phyloP scores from a whole-genome alignment of 2,888 invertebrate genomes.

The Nomada lathburiana region DNA sequence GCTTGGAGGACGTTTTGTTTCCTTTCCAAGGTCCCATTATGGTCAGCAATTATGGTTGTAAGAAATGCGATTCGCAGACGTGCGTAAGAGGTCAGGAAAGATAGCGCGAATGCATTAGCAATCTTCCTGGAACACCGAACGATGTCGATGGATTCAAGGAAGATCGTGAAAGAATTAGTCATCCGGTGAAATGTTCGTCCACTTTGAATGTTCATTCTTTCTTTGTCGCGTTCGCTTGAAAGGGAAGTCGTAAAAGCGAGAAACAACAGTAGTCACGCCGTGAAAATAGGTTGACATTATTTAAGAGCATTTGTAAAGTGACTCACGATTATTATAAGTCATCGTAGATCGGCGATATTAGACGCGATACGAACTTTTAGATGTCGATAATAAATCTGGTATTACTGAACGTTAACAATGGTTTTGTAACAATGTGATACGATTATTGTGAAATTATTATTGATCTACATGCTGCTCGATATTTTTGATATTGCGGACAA shows the following conservation, averaged over 20 bases:
- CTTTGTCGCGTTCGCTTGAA: background rate
- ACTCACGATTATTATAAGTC: conserved; percentile 29
- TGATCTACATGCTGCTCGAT: no score
- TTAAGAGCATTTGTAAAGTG: conserved; percentile 20
- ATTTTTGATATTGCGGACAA: no score
- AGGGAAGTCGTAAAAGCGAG: conserved; percentile 18
- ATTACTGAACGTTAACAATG: background rate
- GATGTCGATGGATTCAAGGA: conserved; percentile 53
- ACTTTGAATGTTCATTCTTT: conserved; percentile 37
- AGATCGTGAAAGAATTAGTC: conserved; percentile 59
- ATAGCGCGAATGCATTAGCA: conserved; percentile 52
- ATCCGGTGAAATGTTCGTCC: conserved; percentile 29
- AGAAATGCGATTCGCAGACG: conserved; percentile 29
- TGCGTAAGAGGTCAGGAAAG: conserved; percentile 41
- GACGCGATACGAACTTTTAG: conserved; percentile 3
- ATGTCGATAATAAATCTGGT: background rate
- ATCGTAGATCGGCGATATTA: background rate
- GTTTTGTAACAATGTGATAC: no score
- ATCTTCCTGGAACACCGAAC: conserved; percentile 56
- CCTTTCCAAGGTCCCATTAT: background rate
- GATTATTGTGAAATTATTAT: no score
- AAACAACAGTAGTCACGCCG: conserved; percentile 6
- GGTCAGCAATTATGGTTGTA: conserved; percentile 17
- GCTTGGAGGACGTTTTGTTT: background rate
- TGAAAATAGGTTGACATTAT: background rate